A percentile compares a stretch with the other conserved stretches of the same genome.
Conservation (phyloP, 2,888 invertebrate genomes). For the Drosophila fungiperda region DNA sequence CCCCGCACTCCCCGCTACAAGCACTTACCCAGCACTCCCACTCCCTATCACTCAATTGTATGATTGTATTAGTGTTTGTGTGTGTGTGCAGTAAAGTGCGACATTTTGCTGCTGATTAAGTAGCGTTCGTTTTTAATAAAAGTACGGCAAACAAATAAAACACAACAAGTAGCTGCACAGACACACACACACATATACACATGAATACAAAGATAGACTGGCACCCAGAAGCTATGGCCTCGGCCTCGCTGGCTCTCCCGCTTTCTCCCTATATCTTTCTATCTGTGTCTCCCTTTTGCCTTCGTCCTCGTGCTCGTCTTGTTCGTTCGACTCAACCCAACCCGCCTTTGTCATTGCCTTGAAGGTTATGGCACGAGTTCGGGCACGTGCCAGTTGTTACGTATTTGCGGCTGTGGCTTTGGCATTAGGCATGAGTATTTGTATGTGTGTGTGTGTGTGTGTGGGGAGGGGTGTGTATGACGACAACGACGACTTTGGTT, state of each 20-base stretch:
- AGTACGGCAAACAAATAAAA: conserved; percentile 76
- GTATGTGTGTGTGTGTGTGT: conserved; percentile 29
- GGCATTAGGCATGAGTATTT: conserved; percentile 32
- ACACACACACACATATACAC: conserved; percentile 13
- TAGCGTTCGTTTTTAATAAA: conserved; percentile 80
- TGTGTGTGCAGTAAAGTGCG: conserved; percentile 73
- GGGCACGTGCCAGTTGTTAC: conserved; percentile 67
- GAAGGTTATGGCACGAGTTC: conserved; percentile 69
- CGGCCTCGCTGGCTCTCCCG: conserved; percentile 14
- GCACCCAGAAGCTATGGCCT: conserved; percentile 51
- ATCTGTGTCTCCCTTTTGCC: neutral
- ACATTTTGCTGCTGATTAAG: conserved; percentile 79
- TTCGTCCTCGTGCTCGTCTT: conserved; percentile 8
- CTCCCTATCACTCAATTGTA: conserved; percentile 8
- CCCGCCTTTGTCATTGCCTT: conserved; percentile 51
- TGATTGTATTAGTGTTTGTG: conserved; percentile 20
- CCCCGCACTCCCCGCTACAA: neutral
- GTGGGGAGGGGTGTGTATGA: conserved; percentile 17
- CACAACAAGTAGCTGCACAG: conserved; percentile 67
- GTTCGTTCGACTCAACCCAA: neutral
- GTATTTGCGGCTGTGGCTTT: conserved; percentile 70
- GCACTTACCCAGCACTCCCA: conserved; percentile 9
- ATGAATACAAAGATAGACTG: conserved; percentile 14
- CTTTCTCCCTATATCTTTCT: neutral
- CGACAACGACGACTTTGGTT: conserved; percentile 64